Evolutionary conservation across 2,888 invertebrate genomes (phyloP), one percentile per base, ranked within the genome.

Genomic region (Falcaria lacertinaria): DNA sequence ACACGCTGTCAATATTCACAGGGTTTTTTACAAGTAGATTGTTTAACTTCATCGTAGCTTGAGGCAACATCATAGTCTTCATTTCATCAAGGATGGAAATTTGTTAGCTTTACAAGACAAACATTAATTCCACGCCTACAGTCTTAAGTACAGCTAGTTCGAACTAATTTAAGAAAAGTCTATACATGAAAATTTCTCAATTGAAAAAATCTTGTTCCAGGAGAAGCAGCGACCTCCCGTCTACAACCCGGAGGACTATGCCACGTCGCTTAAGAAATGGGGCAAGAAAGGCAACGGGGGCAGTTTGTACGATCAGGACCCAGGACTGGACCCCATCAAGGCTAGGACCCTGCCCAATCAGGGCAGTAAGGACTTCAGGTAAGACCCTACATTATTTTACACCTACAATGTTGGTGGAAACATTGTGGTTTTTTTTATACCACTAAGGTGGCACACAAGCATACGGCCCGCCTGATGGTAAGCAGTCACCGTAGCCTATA

Each of bases 221-320:
- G 95, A 96, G 69, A 95, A 95, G 60, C 94, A 95, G 65, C 91
- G 96, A 34, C 96, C 97, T 22, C 97, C 97, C 0, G 94, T 96
- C 14, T 97, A 96, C 90, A 97, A 97, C 73, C 94, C 97, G 0
- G 97, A 97, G 74, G 97, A 97, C 78, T 97, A 97, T 75, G 94
- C 94, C 2, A 89, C 92, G 2, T 94, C 95, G 0, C 79, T 96
- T 49, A 93, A 94, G 70, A 95, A 96, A 90, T 96, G 95, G 92
- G 94, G 94, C 47, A 91, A 92, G 66, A 92, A 93, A 60, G 87
- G 91, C 1, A 72, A 90, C 15, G 90, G 89, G 4, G 76, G 78
- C 15, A 78, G 61, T 11, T 55, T 89, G 7, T 89, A 89, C 62
- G 89, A 77, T 22, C 54, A 73, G 47, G 84, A 85, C 28, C 60